Percentiles rank a stretch among this genome's conserved stretches.
phyloP scores from a whole-genome alignment of 37 sponge, comb jelly and placozoan species.

The Diacarnus erythraeanus region DNA sequence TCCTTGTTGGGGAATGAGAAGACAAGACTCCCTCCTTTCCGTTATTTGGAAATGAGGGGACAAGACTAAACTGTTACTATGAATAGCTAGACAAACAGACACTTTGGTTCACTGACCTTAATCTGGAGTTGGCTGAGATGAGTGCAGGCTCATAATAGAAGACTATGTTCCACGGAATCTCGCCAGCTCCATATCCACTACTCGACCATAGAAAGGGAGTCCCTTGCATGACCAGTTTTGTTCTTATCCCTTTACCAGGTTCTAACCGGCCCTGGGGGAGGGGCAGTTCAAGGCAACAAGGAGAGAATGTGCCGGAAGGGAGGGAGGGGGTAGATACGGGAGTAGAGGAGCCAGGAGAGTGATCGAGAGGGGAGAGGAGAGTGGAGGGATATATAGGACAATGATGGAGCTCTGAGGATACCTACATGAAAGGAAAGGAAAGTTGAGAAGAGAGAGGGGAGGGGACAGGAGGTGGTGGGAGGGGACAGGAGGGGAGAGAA shows the following conservation, averaged over 20 bases:
- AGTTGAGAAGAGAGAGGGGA: too few relatives aligned
- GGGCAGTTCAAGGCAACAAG: slow-evolving; percentile 32
- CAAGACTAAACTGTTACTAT: too few relatives aligned
- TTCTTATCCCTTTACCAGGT: slow-evolving; percentile 37
- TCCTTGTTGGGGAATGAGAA: too few relatives aligned
- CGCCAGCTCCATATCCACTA: not conserved
- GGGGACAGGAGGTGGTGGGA: not conserved
- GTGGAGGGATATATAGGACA: slow-evolving; percentile 37
- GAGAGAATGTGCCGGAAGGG: not conserved
- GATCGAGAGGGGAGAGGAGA: slow-evolving; percentile 12
- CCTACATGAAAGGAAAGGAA: too few relatives aligned
- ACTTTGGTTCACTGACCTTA: slow-evolving; percentile 19
- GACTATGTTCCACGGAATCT: slow-evolving; percentile 40
- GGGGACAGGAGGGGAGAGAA: not conserved
- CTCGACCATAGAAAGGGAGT: not conserved
- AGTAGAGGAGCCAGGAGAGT: slow-evolving; percentile 14
- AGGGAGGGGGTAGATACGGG: slow-evolving; percentile 11
- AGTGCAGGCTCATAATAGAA: slow-evolving; percentile 47
- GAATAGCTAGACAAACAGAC: not conserved
- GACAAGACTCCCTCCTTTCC: too few relatives aligned
- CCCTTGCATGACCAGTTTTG: slow-evolving; percentile 15
- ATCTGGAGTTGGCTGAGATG: slow-evolving; percentile 28
- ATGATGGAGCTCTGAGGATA: not conserved
- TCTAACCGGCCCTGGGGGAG: slow-evolving; percentile 48
- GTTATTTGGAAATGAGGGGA: too few relatives aligned